A percentile compares a stretch with the other conserved stretches of the same genome.
phyloP scores from a whole-genome alignment of 2,113 vertebrate species.

The Forbesichthys papilliferus region DNA sequence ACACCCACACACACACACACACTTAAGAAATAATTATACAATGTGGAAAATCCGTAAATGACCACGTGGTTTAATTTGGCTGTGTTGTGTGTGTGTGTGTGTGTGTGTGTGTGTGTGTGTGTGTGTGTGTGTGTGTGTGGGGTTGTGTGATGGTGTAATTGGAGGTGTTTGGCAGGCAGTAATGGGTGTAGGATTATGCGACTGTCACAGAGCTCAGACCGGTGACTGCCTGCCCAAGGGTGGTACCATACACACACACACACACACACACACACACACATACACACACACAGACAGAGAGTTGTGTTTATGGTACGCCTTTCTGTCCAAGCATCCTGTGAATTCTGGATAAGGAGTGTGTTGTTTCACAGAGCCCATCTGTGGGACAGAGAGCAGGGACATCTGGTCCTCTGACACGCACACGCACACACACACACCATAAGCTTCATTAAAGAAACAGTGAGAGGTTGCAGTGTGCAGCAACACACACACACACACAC shows the following conservation, averaged over 20 bases:
- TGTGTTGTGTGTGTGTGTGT: background rate
- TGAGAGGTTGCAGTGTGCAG: background rate
- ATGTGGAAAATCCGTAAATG: background rate
- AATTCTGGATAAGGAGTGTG: conserved; percentile 54
- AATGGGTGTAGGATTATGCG: conserved; percentile 38
- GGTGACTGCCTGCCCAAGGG: conserved; percentile 17
- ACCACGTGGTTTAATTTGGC: background rate
- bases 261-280: conserved; percentile 2
- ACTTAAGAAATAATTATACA: background rate
- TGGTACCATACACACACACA: conserved; percentile 23
- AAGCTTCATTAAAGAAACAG: conserved; percentile 12
- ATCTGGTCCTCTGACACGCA: conserved; percentile 54
- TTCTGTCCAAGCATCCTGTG: conserved; percentile 55
- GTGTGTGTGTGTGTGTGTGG: conserved; percentile 12
- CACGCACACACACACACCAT: conserved; percentile 8
- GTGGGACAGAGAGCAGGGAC: conserved; percentile 56
- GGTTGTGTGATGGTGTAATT: conserved; percentile 32
- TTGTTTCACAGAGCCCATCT: conserved; percentile 61
- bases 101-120: conserved; percentile 12
- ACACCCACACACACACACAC: conserved; percentile 10
- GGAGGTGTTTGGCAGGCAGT: conserved; percentile 16
- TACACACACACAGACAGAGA: conserved; percentile 14
- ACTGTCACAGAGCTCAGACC: conserved; percentile 17
- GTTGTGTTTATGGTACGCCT: conserved; percentile 37
- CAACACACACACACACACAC: background rate